phyloP scores from a whole-genome alignment of 2,113 vertebrate species.

The Podilymbus podiceps region DNA sequence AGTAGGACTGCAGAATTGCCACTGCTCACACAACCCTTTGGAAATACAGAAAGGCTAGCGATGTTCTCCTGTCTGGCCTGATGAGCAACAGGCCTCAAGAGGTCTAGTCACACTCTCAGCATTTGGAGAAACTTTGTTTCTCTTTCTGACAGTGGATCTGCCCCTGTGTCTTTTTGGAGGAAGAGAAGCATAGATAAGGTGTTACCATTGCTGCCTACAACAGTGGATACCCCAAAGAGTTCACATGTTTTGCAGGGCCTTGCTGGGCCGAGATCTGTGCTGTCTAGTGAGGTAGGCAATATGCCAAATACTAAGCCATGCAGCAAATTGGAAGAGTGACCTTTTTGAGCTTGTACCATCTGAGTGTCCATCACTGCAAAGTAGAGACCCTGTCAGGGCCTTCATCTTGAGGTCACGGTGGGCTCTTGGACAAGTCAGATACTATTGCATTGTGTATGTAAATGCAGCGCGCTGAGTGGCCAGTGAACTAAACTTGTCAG shows the following conservation, averaged over 20 bases:
- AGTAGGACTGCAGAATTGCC: not conserved
- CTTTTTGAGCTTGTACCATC: not conserved
- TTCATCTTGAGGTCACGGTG: not conserved
- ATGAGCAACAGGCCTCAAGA: accelerated
- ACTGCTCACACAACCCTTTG: not conserved
- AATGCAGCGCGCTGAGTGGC: accelerated
- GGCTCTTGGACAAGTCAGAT: not conserved
- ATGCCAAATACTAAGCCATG: not conserved
- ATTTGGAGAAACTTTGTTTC: not conserved
- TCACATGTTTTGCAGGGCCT: not conserved
- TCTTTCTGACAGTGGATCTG: not conserved
- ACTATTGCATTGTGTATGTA: not conserved
- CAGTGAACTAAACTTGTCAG: not conserved
- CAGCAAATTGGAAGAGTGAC: not conserved
- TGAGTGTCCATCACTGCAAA: accelerated
- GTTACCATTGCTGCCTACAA: not conserved
- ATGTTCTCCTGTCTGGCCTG: not conserved
- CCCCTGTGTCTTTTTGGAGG: not conserved
- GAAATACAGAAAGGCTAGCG: not conserved
- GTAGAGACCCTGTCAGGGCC: accelerated
- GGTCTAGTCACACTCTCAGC: not conserved
- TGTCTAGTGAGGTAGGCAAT: not conserved
- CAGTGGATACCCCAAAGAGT: not conserved
- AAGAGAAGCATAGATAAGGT: not conserved
- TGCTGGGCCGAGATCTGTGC: not conserved